phyloP scores from a whole-genome alignment of 2,888 invertebrate species.

The Caprella mutica region DNA sequence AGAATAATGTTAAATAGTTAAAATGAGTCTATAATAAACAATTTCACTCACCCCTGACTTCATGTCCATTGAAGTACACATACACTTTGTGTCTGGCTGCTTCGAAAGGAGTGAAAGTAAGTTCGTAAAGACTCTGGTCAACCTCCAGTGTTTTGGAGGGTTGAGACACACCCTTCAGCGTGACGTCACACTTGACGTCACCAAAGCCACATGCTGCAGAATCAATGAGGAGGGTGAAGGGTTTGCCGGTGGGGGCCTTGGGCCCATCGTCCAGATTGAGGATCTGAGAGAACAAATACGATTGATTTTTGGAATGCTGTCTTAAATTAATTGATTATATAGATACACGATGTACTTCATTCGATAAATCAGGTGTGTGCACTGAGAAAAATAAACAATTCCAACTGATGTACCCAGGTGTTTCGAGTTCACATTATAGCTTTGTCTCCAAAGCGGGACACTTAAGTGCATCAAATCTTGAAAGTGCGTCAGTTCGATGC shows the following conservation, averaged over 20 bases:
- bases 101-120: constrained; percentile 48
- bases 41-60: constrained; percentile 55
- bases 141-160: constrained; percentile 70
- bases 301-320: neutral
- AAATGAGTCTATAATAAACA: too few relatives aligned
- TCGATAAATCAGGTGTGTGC: too few relatives aligned
- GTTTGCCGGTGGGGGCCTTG: constrained; percentile 59
- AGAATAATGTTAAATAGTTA: too few relatives aligned
- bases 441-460: too few relatives aligned
- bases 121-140: constrained; percentile 48
- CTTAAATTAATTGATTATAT: too few relatives aligned
- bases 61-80: constrained; percentile 86
- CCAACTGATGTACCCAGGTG: too few relatives aligned
- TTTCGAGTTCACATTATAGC: too few relatives aligned
- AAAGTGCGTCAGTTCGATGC: too few relatives aligned
- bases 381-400: too few relatives aligned
- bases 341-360: too few relatives aligned
- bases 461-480: too few relatives aligned
- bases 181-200: constrained; percentile 76
- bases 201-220: constrained; percentile 72
- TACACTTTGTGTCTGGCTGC: constrained; percentile 59
- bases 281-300: constrained; percentile 15
- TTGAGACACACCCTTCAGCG: constrained; percentile 72
- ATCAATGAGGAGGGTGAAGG: constrained; percentile 71
- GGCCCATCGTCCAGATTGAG: constrained; percentile 33